A percentile compares a stretch with the other conserved stretches of the same genome.
Conservation (phyloP, 1,140 invertebrate species). For the Venturia canescens region DNA sequence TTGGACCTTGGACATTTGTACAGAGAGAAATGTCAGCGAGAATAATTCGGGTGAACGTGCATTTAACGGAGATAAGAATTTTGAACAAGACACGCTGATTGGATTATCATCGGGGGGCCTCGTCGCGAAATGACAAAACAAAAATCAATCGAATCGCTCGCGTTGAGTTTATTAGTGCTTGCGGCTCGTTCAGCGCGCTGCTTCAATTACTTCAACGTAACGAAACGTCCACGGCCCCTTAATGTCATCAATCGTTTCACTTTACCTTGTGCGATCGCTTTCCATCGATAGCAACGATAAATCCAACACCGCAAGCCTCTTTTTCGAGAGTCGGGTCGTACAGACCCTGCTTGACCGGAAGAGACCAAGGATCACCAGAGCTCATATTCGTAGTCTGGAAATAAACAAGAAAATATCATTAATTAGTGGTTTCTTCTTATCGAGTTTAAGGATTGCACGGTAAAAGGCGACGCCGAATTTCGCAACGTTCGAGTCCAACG, state of each 20-base stretch:
- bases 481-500: too few relatives aligned
- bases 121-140: background rate
- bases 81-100: background rate
- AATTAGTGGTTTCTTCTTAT: too few relatives aligned
- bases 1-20: background rate
- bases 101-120: background rate
- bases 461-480: too few relatives aligned
- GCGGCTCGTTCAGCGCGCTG: background rate
- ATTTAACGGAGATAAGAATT: background rate
- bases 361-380: conserved; percentile 70
- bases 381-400: conserved; percentile 73
- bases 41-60: background rate
- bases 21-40: background rate
- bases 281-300: conserved; percentile 98
- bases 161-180: background rate
- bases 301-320: conserved; percentile 99
- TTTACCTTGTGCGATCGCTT: conserved; percentile 92
- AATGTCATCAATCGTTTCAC: background rate
- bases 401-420: conserved; percentile 53
- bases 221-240: too few relatives aligned
- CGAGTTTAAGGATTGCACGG: too few relatives aligned
- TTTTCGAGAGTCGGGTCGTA: conserved; percentile 96
- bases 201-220: too few relatives aligned
- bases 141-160: background rate
- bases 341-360: conserved; percentile 84